These are phyloP conservation scores for Heterocephalus glaber DNA, from an alignment of 2,113 vertebrate species.

Conservation along the genomic window DNA sequence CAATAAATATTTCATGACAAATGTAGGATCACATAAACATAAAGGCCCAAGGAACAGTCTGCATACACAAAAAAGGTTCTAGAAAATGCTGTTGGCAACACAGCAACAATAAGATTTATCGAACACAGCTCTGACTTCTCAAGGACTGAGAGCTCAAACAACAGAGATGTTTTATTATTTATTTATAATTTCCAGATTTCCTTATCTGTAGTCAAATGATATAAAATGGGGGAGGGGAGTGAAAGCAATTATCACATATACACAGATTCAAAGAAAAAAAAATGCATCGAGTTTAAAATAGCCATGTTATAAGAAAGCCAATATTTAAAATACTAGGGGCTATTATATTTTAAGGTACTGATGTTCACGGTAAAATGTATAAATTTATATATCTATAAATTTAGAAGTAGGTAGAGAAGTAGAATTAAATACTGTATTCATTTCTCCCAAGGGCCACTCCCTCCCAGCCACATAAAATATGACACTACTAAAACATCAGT, in stretches of 20 bases:
- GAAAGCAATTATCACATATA: background rate
- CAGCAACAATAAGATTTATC: background rate
- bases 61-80: background rate
- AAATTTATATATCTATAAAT: background rate
- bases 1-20: background rate
- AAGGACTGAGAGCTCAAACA: background rate
- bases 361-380: background rate
- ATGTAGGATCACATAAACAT: slow-evolving; percentile 46
- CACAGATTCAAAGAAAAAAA: background rate
- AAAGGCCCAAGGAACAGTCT: background rate
- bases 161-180: background rate
- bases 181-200: background rate
- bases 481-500: background rate
- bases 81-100: background rate
- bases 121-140: background rate
- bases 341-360: slow-evolving; percentile 22
- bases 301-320: background rate
- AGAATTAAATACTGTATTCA: background rate
- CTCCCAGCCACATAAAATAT: background rate
- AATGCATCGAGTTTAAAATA: background rate
- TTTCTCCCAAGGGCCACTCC: background rate
- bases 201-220: background rate
- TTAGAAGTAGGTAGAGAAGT: background rate
- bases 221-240: background rate
- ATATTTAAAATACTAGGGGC: background rate